Evolutionary conservation across 2,797 vertebrate species (phyloP), one percentile per base, ranked within the genome.

Genomic region (Spinus olivaceus): DNA sequence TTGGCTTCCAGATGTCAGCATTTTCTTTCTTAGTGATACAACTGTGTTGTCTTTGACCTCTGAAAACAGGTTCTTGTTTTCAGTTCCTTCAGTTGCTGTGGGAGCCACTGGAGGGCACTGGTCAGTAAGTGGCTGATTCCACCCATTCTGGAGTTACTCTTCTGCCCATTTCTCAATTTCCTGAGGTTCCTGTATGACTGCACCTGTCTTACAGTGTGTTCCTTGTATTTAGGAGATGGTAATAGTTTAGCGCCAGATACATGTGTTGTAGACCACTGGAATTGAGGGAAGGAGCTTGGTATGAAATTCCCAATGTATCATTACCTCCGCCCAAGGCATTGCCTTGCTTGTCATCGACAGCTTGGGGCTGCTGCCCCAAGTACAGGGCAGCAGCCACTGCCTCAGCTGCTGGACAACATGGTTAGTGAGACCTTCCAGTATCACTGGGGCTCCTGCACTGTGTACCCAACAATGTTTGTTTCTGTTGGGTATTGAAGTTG

Each of bases 81-180:
- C 47, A 37, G 42, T 81, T 71, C 41, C 47, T 39, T 14, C 63
- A 37, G 46, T 15, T 81, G 37, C 39, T 28, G 17, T 27, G 11
- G n/a, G 73, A 88, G 65, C 96, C 96, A 87, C 94, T 70, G 86
- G 97, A 92, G 96, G 96, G 93, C 95, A 56, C 76, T 85, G 84
- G 47, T 83, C 17, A 18, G 56, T 83, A 85, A 95, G 84, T 39
- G 72, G 78, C 70, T 15, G 4, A 4, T 63, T 78, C 28, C 6
- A 1, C 10, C 11, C 2, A 2, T 20, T 69, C 9, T 3, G 13
- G 19, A 23, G 15, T 65, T 35, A 8, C 17, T 70, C 53, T 70
- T 28, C 33, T 61, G 37, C 28, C 14, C 27, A 8, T 15, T 82
- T 46, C 35, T n/a, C 20, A 28, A 28, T 53, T 44, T 37, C 59